Conservation (phyloP, 1,140 invertebrate species). For the Zaprionus ornatus region DNA sequence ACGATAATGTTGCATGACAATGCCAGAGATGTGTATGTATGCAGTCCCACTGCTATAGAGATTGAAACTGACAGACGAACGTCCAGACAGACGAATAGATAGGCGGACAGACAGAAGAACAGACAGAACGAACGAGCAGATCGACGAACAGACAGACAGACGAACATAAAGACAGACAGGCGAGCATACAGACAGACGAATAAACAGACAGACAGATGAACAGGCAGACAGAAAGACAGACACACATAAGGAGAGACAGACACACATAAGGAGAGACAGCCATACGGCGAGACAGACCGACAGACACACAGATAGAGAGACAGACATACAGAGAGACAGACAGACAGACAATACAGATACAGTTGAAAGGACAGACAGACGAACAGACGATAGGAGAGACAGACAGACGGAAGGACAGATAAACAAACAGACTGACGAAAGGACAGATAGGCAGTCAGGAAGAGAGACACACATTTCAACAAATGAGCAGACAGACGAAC, state of each 20-base stretch:
- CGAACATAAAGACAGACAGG: no score
- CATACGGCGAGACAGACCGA: no score
- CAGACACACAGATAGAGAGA: conserved; percentile 13
- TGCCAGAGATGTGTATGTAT: not conserved
- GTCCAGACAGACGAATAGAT: not conserved
- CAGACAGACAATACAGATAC: not conserved
- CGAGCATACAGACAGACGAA: no score
- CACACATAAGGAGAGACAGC: no score
- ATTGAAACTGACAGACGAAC: conserved; percentile 57
- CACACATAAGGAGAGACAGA: no score
- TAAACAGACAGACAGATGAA: no score
- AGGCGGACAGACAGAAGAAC: not conserved
- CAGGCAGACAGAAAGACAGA: no score
- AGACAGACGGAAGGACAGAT: conserved; percentile 39
- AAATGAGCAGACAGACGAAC: no score
- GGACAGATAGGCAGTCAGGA: not conserved
- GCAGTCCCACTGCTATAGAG: conserved; percentile 1
- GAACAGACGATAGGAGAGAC: conserved; percentile 21
- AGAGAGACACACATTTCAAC: no score
- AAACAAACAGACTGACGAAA: not conserved
- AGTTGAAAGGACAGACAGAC: no score
- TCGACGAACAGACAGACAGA: no score
- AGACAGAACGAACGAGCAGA: no score
- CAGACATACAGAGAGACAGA: conserved; percentile 37
- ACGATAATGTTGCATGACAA: conserved; percentile 56